A percentile compares a stretch with the other conserved stretches of the same genome.
Conservation (phyloP, 23 tunicate species). For the Trididemnum nubilum region DNA sequence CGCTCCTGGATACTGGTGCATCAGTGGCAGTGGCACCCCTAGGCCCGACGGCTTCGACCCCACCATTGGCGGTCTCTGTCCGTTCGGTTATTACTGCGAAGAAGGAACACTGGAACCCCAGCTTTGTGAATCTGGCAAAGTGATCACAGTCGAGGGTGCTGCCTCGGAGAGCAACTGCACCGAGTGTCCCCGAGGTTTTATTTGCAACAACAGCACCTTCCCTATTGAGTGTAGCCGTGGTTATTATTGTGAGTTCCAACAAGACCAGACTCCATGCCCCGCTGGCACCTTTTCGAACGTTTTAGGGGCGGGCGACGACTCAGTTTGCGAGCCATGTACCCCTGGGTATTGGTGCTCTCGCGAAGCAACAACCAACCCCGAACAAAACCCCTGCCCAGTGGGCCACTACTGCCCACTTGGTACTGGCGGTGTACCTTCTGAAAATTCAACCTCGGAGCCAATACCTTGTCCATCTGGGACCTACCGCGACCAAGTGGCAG, state of each 20-base stretch:
- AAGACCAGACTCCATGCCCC: slow-evolving; percentile 77
- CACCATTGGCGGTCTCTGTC: slow-evolving; percentile 61
- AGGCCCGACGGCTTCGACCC: slow-evolving; percentile 82
- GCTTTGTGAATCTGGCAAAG: slow-evolving; percentile 62
- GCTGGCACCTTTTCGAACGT: slow-evolving; percentile 75
- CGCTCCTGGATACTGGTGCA: slow-evolving; percentile 88
- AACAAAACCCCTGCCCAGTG: slow-evolving; percentile 82
- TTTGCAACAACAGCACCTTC: slow-evolving; percentile 76
- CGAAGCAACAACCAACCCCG: slow-evolving; percentile 73
- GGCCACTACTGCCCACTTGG: slow-evolving; percentile 93
- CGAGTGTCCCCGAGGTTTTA: slow-evolving; percentile 83
- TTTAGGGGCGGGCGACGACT: slow-evolving; percentile 42
- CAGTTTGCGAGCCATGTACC: slow-evolving; percentile 62
- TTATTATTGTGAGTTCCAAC: slow-evolving; percentile 66
- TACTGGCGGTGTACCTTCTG: slow-evolving; percentile 59
- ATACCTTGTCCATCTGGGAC: slow-evolving; percentile 91
- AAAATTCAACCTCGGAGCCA: slow-evolving; percentile 62
- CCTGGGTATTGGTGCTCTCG: slow-evolving; percentile 94
- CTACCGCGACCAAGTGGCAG: slow-evolving; percentile 67
- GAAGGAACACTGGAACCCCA: slow-evolving; percentile 86
- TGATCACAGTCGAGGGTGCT: slow-evolving; percentile 71
- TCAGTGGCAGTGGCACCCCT: slow-evolving; percentile 81
- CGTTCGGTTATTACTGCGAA: slow-evolving; percentile 83
- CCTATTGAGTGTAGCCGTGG: slow-evolving; percentile 80
- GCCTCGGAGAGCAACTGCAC: slow-evolving; percentile 60